Evolutionary conservation across 2,113 vertebrate genomes (phyloP).

Genomic region (Dunckerocampus dactyliophorus): DNA sequence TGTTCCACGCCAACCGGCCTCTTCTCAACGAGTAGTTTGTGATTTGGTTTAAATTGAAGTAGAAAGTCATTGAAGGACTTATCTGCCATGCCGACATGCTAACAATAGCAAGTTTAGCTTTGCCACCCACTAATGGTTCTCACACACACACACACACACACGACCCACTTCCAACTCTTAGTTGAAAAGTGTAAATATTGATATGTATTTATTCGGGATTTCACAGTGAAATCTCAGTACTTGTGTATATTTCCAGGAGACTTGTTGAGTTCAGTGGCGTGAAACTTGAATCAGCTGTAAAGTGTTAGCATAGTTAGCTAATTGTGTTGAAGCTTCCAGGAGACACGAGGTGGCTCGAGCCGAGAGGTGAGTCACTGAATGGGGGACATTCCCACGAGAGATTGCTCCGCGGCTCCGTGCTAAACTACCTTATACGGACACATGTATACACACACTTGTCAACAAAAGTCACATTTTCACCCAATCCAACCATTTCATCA

Average conservation of each 20-base stretch:
- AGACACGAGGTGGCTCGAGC: slow-evolving; percentile 78
- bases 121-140: slow-evolving; percentile 51
- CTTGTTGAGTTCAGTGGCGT: slow-evolving; percentile 23
- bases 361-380: slow-evolving; percentile 74
- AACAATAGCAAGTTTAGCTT: slow-evolving; percentile 78
- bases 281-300: slow-evolving; percentile 13
- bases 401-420: slow-evolving; percentile 56
- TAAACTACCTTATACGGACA: neutral
- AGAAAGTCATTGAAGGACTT: slow-evolving; percentile 60
- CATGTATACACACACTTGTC: neutral
- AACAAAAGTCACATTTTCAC: neutral
- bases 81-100: slow-evolving; percentile 68
- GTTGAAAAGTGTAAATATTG: slow-evolving; percentile 60
- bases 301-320: slow-evolving; percentile 69
- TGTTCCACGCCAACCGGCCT: slow-evolving; percentile 1
- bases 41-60: slow-evolving; percentile 7
- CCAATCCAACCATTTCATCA: neutral
- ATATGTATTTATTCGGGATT: slow-evolving; percentile 5
- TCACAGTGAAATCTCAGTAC: neutral
- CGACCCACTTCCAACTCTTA: slow-evolving; percentile 53
- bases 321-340: slow-evolving; percentile 66
- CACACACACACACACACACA: slow-evolving; percentile 10
- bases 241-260: neutral
- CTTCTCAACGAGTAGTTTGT: no score
- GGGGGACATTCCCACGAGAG: slow-evolving; percentile 56